Percentiles rank a stretch among this genome's conserved stretches.
Conservation (phyloP, 2,888 invertebrate species). For the Theretra japonica region DNA sequence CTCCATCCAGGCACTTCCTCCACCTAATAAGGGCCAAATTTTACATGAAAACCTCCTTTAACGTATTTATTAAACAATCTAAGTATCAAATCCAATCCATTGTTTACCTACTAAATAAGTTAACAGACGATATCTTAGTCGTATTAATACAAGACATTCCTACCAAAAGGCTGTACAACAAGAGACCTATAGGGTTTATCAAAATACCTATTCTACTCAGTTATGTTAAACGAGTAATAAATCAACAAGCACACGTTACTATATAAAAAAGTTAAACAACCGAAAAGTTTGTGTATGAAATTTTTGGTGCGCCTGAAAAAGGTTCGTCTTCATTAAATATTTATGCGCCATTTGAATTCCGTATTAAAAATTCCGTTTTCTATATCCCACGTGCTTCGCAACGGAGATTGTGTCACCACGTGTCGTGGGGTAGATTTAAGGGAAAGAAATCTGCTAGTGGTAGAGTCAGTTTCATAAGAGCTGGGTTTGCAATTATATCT, state of each 20-base stretch:
- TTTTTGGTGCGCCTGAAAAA: constrained; percentile 25
- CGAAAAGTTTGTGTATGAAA: constrained; percentile 28
- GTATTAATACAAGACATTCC: no score
- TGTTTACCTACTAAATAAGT: no score
- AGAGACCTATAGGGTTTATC: background rate
- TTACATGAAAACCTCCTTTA: no score
- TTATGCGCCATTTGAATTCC: constrained; percentile 47
- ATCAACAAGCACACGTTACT: background rate
- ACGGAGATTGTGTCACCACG: background rate
- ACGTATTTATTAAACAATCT: no score
- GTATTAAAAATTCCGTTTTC: constrained; percentile 48
- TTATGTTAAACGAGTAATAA: constrained; percentile 16
- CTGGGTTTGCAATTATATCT: no score
- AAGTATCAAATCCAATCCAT: no score
- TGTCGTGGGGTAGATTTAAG: background rate
- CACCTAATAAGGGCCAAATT: no score
- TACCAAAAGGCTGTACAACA: no score
- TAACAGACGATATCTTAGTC: no score
- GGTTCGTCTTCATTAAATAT: constrained; percentile 45
- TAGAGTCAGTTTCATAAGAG: background rate
- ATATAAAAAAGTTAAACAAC: constrained; percentile 24
- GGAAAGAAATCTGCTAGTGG: background rate
- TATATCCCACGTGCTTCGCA: constrained; percentile 8
- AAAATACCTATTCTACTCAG: background rate
- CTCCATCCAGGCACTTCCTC: no score